Evolutionary conservation across 2,888 invertebrate species (phyloP).

Genomic region (Antheraea yamamai): DNA sequence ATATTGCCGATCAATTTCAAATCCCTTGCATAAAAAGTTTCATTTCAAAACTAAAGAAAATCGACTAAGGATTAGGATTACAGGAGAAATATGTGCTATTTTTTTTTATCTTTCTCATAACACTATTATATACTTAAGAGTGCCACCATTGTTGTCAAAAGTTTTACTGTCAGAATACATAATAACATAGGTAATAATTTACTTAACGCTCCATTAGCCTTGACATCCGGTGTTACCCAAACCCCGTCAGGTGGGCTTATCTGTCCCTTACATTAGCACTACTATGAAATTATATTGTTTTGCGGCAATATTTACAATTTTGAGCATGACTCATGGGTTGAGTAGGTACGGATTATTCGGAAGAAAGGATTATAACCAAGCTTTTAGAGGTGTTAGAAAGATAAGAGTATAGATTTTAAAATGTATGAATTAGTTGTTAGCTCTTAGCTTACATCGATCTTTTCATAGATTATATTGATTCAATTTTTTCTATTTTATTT

Average conservation of each 20-base stretch:
- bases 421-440: neutral
- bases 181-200: conserved; percentile 27
- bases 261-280: conserved; percentile 54
- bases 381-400: conserved; percentile 42
- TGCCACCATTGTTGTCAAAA: neutral
- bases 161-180: conserved; percentile 27
- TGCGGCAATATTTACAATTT: conserved; percentile 47
- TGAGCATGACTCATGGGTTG: conserved; percentile 40
- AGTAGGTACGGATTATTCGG: conserved; percentile 36
- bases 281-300: conserved; percentile 39
- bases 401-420: neutral
- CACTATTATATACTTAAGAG: neutral
- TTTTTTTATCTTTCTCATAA: neutral
- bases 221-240: conserved; percentile 48
- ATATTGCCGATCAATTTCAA: too few relatives aligned
- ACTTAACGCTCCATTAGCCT: conserved; percentile 48
- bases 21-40: too few relatives aligned
- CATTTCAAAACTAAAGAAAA: too few relatives aligned
- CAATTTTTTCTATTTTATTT: too few relatives aligned
- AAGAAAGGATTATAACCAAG: conserved; percentile 33
- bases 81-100: too few relatives aligned
- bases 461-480: neutral
- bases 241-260: conserved; percentile 54
- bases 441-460: neutral
- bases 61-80: too few relatives aligned